Base-by-base conservation (phyloP, 2,113 vertebrate genomes). In the Carassius auratus region DNA sequence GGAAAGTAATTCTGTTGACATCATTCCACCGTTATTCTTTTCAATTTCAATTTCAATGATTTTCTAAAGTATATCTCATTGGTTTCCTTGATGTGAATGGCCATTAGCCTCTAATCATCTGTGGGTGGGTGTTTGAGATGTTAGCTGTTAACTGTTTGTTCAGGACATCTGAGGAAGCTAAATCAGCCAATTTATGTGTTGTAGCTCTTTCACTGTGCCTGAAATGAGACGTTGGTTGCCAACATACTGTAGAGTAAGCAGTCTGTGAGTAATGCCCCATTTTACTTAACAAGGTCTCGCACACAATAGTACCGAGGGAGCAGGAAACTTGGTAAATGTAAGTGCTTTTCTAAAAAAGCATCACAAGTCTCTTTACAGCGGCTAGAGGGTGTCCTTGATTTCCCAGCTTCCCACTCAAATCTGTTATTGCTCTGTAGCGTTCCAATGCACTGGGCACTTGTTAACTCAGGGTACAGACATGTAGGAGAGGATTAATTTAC, bases 401-500 rank as follows among this genome's bases (percentile, higher is more conserved):
- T 77, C 52, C 30, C 52, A 77, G 30, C 50, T 59, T 77, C 52
- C 15, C 52, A 36, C 26, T 77, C 76, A 77, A 77, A 59, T 77
- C 76, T 77, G 76, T 36, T 76, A 55, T 23, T 52, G 26, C 48
- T 33, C 50, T 7, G 52, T 77, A 57, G 74, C 1, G 48, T 30
- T 76, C 73, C 61, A 81, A 23, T 23, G 23, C 59, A 62, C 59
- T 62, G 10, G n/a, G 21, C 17, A 36, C 42, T 45, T 81, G 13
- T 48, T 55, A 50, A 23, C 13, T 71, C 19, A 55, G 62, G 17
- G 61, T 71, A 68, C 19, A 21, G 69, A 26, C n/a, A 7, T 48
- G 36, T 45, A 62, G 19, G 19, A 83, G 7, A 21, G 59, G 6
- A 21, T n/a, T 61, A 8, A 82, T 91, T 92, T 95, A 99, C 98